Base-by-base conservation (phyloP, 2,113 vertebrate genomes). In the Silurus glanis region DNA sequence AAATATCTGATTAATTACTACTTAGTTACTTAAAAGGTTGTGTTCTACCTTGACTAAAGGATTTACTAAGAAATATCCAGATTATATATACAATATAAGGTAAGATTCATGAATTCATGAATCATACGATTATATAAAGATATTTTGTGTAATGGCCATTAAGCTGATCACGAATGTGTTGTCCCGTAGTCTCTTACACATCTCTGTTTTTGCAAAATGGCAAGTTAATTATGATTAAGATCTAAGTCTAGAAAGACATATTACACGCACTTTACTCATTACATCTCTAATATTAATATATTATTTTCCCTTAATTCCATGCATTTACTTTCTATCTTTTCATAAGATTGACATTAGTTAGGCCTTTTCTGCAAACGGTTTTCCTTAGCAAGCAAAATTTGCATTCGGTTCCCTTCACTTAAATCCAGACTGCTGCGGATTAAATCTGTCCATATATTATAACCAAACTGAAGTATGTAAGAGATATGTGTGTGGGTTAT, bases 1-100 rank as follows among this genome's bases (percentile, higher is more conserved):
- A 61, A 10, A 59, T 69, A 71, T 80, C 47, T 78, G 56, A 88
- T 87, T 25, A 45, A 6, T 79, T 19, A 61, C 81, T 85, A 83
- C 80, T 69, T 6, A 49, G 37, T 56, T 45, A 58, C 83, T 89
- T 56, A 83, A 45, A 89, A 81, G 51, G 17, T 3, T 72, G 12
- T 5, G 8, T 62, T 56, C 45, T 69, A 55, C 8, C 62, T 37
- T 51, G 25, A 53, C 23, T 17, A 2, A 14, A 66, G 21, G 12
- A 64, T n/a, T 66, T 25, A 53, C 13, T n/a, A 16, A 6, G 10
- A 53, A 76, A 64, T 51, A 82, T 82, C 64, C 19, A 37, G 3
- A 47, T 82, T 14, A 13, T n/a, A 49, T 51, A 64, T 49, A 78
- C 55, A 55, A 53, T n/a, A 75, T 10, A 3, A 23, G 17, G 23